Evolutionary conservation across 1,140 invertebrate genomes (phyloP), one percentile per base, ranked within the genome.

Genomic region (Drosophila takahashii): DNA sequence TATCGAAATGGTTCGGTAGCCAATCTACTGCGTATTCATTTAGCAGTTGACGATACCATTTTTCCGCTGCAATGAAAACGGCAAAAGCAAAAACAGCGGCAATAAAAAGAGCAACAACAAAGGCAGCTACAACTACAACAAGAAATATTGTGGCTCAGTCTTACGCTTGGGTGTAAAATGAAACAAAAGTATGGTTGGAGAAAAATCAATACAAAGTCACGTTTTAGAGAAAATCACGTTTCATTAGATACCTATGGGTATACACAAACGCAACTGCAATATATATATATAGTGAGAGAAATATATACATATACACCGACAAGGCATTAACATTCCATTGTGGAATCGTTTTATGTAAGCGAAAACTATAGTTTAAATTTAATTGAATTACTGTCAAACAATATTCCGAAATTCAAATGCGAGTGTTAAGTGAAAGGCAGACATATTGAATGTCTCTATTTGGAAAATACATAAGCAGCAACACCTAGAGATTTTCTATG

Each of bases 131-230:
- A 45, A 15, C 44, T 69, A 36, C 67, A 78, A 62, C 26, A 57
- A 51, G 36, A 56, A 76, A 37, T 41, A 70, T 32, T 42, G 41
- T 42, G 73, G 57, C 66, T 89, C 54, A 69, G 66, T 65, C 57
- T 53, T 58, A 54, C 41, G 50, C 18, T 37, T 42, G 41, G 56
- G 72, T 61, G 83, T 80, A 76, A 79, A 84, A 67, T 84, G 81
- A 84, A 85, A 84, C 77, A 80, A 85, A 84, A 85, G 73, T 85
- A 85, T 47, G 77, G 48, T 65, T 89, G 79, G 44, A 78, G 77
- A 87, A 89, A 91, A 91, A 91, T 91, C 90, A 91, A 91, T 91
- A 91, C 81, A 91, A 91, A 91, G 90, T 91, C 90, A 91, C 90
- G 90, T 91, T 91, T 91, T 80, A 72, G 50, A 72, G 86, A 90